Evolutionary conservation across 2,797 vertebrate species (phyloP), one percentile per base, ranked within the genome.

Genomic region (Astyanax mexicanus): DNA sequence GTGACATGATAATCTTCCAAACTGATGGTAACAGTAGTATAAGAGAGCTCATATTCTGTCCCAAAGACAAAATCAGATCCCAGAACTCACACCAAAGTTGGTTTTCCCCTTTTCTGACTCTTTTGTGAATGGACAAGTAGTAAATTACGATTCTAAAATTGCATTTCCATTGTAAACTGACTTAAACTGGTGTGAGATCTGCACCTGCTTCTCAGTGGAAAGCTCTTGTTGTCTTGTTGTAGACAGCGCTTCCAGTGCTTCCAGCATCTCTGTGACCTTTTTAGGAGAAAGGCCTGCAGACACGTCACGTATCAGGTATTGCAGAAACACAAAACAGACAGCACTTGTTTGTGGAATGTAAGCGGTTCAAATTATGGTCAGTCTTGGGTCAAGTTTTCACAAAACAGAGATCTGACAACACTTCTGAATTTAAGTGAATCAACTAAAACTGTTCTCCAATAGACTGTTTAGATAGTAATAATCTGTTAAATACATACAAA

Each of bases 81-180:
- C 60, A 52, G 73, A 73, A 15, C 49, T 61, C 51, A 44, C 4
- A 13, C 40, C 45, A 32, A n/a, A n/a, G 17, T 15, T 27, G 49
- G 55, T 40, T 51, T 68, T 68, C 65, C 27, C 65, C 44, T 35
- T n/a, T 51, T 19, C 29, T 0, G 27, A 15, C 45, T 49, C n/a
- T 37, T 67, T 66, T 47, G 64, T 49, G 64, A 66, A 49, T 49
- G 44, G 42, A 29, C 42, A 66, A n/a, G 21, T 38, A 66, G 25
- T 27, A 6, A 44, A 32, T 19, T 5, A 6, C 42, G 10, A 23
- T 32, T 29, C 15, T 45, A 4, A n/a, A 9, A n/a, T n/a, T 9
- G 17, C 44, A 12, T 51, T 49, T 23, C 6, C 35, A 35, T 12
- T 21, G 65, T 68, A 51, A 68, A 37, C 12, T 3, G 29, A 8